Conservation (phyloP, 2,797 vertebrate genomes). For the Acipenser transmontanus region DNA sequence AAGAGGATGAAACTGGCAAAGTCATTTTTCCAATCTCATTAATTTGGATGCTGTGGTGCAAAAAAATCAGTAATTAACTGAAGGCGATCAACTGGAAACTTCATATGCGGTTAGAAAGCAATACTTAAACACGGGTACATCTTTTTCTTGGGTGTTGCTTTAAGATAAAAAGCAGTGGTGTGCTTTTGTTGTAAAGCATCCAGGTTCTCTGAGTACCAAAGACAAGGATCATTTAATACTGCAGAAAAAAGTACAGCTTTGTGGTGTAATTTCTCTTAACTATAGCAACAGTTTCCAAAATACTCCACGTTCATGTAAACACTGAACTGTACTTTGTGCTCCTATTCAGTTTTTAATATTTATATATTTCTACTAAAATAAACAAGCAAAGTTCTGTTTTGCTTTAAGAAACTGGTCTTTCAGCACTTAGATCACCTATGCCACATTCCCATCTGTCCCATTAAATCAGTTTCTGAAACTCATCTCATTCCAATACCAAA, state of each 20-base stretch:
- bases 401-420: too few species aligned
- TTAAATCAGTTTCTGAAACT: too few species aligned
- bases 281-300: constrained; percentile 31
- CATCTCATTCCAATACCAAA: too few species aligned
- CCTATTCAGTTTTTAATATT: too few species aligned
- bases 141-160: not conserved
- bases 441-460: too few species aligned
- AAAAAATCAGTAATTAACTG: constrained; percentile 12
- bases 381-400: too few species aligned
- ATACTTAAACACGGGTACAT: not conserved
- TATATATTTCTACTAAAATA: too few species aligned
- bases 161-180: not conserved
- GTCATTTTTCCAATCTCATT: too few species aligned
- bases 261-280: constrained; percentile 31
- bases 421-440: too few species aligned
- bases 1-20: too few species aligned
- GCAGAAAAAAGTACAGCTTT: constrained; percentile 18
- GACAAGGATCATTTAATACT: constrained; percentile 22
- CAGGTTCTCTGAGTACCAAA: not conserved
- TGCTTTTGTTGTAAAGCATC: not conserved
- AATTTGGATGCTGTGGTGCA: too few species aligned
- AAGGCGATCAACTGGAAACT: constrained; percentile 16
- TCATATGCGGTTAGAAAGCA: not conserved
- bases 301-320: constrained; percentile 35
- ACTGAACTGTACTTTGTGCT: constrained; percentile 10